Percentiles rank a stretch among this genome's conserved stretches.
These are phyloP conservation scores for Hormaphis cornu DNA, from an alignment of 1,140 invertebrate genomes.

Conservation along the genomic window DNA sequence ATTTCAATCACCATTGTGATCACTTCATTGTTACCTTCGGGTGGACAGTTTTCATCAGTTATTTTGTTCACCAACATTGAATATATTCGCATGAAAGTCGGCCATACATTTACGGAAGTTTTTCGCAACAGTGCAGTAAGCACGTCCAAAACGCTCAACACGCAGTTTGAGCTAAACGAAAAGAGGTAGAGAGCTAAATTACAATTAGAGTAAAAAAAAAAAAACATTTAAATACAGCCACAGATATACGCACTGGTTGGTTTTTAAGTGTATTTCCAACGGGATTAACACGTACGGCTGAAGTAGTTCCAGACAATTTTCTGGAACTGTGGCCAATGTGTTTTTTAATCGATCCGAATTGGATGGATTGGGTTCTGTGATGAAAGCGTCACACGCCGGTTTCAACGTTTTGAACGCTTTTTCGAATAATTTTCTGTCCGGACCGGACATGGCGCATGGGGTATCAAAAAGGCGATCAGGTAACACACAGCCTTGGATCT, in stretches of 20 bases:
- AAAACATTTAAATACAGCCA: background rate
- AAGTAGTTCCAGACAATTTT: background rate
- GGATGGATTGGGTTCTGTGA: background rate
- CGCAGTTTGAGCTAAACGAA: background rate
- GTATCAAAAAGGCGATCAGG: too few relatives aligned
- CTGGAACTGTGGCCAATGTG: background rate
- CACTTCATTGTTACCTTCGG: background rate
- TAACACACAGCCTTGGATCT: too few relatives aligned
- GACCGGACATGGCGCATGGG: background rate
- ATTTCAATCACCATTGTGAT: background rate
- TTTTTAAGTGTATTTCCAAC: slow-evolving; percentile 22
- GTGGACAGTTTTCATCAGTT: background rate
- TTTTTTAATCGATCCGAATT: slow-evolving; percentile 2
- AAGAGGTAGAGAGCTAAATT: background rate
- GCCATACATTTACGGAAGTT: background rate
- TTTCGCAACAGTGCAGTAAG: background rate
- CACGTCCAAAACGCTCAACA: background rate
- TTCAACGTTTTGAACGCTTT: slow-evolving; percentile 10
- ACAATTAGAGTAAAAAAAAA: background rate
- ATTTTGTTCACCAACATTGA: background rate
- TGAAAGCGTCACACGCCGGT: slow-evolving; percentile 30
- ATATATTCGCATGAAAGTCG: background rate
- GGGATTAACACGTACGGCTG: slow-evolving; percentile 18
- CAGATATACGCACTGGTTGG: background rate
- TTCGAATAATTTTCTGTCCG: background rate